phyloP scores from a whole-genome alignment of 2,888 invertebrate genomes.

The Erebia aethiops region DNA sequence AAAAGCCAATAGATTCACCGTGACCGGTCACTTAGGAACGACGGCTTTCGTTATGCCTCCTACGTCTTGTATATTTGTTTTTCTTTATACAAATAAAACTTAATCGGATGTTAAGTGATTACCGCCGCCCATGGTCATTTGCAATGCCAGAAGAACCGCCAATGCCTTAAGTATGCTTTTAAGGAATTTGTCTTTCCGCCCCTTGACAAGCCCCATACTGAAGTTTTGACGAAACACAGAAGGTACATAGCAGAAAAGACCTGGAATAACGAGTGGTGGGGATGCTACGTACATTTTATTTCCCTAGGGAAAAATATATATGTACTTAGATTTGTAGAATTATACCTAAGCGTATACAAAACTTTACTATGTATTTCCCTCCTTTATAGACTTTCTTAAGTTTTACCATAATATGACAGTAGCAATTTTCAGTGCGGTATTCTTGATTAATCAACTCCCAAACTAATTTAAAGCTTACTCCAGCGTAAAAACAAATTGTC shows the following conservation, averaged over 20 bases:
- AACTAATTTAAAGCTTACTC: not conserved
- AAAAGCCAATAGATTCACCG: conserved; percentile 33
- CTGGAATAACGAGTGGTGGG: too few relatives aligned
- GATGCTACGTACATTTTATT: not conserved
- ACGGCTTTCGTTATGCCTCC: conserved; percentile 18
- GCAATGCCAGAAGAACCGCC: too few relatives aligned
- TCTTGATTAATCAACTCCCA: conserved; percentile 3
- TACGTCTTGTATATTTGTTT: not conserved
- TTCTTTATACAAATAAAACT: too few relatives aligned
- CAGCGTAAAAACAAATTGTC: not conserved
- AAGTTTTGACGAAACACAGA: too few relatives aligned
- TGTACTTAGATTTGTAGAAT: not conserved
- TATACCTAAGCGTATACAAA: not conserved
- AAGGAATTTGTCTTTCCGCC: too few relatives aligned
- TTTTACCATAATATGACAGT: not conserved
- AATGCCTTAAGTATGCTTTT: too few relatives aligned
- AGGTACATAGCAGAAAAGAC: too few relatives aligned
- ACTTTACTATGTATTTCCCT: not conserved
- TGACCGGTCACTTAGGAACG: conserved; percentile 29
- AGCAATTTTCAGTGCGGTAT: not conserved
- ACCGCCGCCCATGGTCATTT: too few relatives aligned
- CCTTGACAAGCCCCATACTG: too few relatives aligned
- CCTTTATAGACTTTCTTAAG: not conserved
- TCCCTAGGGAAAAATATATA: not conserved
- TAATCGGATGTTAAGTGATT: too few relatives aligned